These are phyloP conservation scores for Nephrotoma guestfalica DNA, from an alignment of 2,888 invertebrate genomes.

Conservation along the genomic window DNA sequence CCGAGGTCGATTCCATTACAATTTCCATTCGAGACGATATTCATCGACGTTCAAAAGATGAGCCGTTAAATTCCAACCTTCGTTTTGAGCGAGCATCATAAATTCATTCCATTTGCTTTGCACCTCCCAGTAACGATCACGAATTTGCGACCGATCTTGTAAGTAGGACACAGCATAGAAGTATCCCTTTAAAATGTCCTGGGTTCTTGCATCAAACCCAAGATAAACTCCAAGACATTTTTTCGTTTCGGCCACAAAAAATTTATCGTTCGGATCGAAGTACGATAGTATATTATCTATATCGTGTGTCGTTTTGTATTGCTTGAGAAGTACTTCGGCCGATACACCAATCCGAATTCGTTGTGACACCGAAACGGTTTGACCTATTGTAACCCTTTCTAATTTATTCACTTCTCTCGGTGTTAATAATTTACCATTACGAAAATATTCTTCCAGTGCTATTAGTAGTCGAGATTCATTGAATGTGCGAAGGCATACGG, in stretches of 20 bases:
- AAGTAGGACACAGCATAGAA: slow-evolving; percentile 32
- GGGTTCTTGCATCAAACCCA: slow-evolving; percentile 29
- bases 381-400: slow-evolving; percentile 53
- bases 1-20: neutral
- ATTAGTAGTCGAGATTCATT: slow-evolving; percentile 66
- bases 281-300: slow-evolving; percentile 31
- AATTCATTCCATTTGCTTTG: slow-evolving; percentile 37
- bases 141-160: slow-evolving; percentile 31
- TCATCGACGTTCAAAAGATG: slow-evolving; percentile 43
- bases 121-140: slow-evolving; percentile 35
- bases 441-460: slow-evolving; percentile 51
- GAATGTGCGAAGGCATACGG: slow-evolving; percentile 63
- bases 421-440: slow-evolving; percentile 41
- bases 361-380: slow-evolving; percentile 33
- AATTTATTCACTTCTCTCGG: slow-evolving; percentile 50
- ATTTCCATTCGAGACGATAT: slow-evolving; percentile 38
- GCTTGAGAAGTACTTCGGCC: slow-evolving; percentile 27
- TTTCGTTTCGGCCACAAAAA: slow-evolving; percentile 30
- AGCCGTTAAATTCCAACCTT: slow-evolving; percentile 40
- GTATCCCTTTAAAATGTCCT: slow-evolving; percentile 31
- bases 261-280: slow-evolving; percentile 31
- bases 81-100: slow-evolving; percentile 29
- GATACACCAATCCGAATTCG: slow-evolving; percentile 28
- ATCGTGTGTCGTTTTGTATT: slow-evolving; percentile 27
- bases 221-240: slow-evolving; percentile 29